phyloP scores from a whole-genome alignment of 1,140 invertebrate species.

The Pinna nobilis region DNA sequence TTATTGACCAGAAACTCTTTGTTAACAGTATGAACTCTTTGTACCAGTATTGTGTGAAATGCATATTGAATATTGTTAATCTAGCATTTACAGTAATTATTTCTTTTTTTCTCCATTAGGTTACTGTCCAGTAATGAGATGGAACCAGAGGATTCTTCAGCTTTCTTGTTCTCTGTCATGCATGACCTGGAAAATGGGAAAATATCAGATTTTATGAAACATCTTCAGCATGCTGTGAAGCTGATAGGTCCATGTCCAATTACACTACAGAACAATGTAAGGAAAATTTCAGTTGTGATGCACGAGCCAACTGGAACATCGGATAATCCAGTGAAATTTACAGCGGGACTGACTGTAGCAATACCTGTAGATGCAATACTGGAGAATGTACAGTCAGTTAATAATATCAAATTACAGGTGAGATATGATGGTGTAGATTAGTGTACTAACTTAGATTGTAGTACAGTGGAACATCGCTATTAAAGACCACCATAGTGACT shows the following conservation, averaged over 20 bases:
- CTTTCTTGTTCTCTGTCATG: slow-evolving; percentile 85
- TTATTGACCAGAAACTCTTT: no score
- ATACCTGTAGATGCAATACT: slow-evolving; percentile 91
- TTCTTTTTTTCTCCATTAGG: slow-evolving; percentile 49
- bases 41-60: no score
- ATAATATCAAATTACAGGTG: slow-evolving; percentile 83
- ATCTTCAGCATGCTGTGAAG: slow-evolving; percentile 86
- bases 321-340: slow-evolving; percentile 93
- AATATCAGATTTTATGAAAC: slow-evolving; percentile 86
- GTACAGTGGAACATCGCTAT: background rate
- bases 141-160: slow-evolving; percentile 85
- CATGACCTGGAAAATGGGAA: slow-evolving; percentile 87
- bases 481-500: background rate
- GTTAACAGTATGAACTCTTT: no score
- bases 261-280: slow-evolving; percentile 54
- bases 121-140: slow-evolving; percentile 76
- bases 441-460: background rate
- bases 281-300: slow-evolving; percentile 84
- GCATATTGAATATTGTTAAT: no score
- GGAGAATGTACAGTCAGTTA: slow-evolving; percentile 84
- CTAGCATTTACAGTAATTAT: background rate
- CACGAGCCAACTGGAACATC: slow-evolving; percentile 88
- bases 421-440: background rate
- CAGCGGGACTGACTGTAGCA: slow-evolving; percentile 91
- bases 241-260: slow-evolving; percentile 54